phyloP scores from a whole-genome alignment of 2,113 vertebrate species.

The Cavia aperea region DNA sequence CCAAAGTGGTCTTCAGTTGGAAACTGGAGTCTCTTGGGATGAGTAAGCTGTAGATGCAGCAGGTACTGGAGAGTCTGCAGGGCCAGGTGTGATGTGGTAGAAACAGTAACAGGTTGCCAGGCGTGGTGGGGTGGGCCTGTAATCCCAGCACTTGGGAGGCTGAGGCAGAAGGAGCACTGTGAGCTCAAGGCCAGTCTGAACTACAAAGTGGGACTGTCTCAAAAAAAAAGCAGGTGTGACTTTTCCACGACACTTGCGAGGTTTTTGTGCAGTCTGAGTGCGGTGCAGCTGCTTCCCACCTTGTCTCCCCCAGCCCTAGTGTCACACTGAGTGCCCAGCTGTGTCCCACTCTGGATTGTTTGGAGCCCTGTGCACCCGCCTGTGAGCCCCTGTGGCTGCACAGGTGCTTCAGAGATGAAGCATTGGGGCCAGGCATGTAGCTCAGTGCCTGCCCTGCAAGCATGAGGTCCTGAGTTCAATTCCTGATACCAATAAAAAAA shows the following conservation, averaged over 20 bases:
- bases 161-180: too few relatives aligned
- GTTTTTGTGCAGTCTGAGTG: not conserved
- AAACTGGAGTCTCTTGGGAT: not conserved
- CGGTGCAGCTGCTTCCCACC: rapidly evolving
- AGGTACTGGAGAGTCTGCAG: not conserved
- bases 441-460: too few relatives aligned
- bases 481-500: too few relatives aligned
- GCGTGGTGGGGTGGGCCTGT: not conserved
- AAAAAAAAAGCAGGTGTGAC: not conserved
- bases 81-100: too few relatives aligned
- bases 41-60: not conserved
- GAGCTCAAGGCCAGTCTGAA: too few relatives aligned
- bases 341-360: rapidly evolving
- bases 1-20: not conserved
- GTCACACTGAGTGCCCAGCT: rapidly evolving
- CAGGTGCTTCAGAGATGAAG: not conserved
- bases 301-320: not conserved
- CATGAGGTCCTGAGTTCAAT: too few relatives aligned
- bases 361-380: not conserved
- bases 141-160: too few relatives aligned
- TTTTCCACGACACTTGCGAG: not conserved
- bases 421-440: too few relatives aligned
- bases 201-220: not conserved
- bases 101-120: not conserved
- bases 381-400: rapidly evolving